phyloP scores from a whole-genome alignment of 2,888 invertebrate genomes.

The Hydrotaea cyrtoneurina region DNA sequence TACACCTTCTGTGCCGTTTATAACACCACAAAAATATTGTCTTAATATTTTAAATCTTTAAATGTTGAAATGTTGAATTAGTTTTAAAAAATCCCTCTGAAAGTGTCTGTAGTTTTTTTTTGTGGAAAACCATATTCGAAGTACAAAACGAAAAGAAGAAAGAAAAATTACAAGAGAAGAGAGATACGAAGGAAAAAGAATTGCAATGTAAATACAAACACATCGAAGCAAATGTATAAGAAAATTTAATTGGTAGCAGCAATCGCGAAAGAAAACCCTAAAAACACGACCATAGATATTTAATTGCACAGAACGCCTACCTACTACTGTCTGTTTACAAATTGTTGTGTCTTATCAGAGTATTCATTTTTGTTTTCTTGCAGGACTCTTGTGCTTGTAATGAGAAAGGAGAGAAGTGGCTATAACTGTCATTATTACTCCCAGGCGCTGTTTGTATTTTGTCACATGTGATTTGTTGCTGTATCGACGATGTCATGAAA shows the following conservation, averaged over 20 bases:
- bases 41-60: not conserved
- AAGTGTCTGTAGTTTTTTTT: not conserved
- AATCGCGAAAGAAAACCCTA: conserved; percentile 52
- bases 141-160: conserved; percentile 44
- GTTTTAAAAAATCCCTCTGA: not conserved
- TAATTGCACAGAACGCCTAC: too few species aligned
- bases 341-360: conserved; percentile 11
- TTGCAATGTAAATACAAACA: conserved; percentile 57
- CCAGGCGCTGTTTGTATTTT: conserved; percentile 21
- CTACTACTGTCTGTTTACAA: too few species aligned
- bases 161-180: conserved; percentile 52
- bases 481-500: conserved; percentile 70
- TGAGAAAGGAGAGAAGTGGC: not conserved
- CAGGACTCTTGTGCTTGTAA: conserved; percentile 18
- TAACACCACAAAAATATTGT: not conserved
- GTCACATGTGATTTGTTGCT: conserved; percentile 58
- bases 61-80: not conserved
- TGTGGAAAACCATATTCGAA: too few species aligned
- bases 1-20: not conserved
- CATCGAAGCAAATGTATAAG: conserved; percentile 40
- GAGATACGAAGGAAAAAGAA: conserved; percentile 57
- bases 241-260: conserved; percentile 51
- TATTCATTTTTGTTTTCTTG: conserved; percentile 26
- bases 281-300: not conserved
- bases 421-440: conserved; percentile 29